phyloP scores from a whole-genome alignment of 2,888 invertebrate genomes.

The Rhagium mordax region DNA sequence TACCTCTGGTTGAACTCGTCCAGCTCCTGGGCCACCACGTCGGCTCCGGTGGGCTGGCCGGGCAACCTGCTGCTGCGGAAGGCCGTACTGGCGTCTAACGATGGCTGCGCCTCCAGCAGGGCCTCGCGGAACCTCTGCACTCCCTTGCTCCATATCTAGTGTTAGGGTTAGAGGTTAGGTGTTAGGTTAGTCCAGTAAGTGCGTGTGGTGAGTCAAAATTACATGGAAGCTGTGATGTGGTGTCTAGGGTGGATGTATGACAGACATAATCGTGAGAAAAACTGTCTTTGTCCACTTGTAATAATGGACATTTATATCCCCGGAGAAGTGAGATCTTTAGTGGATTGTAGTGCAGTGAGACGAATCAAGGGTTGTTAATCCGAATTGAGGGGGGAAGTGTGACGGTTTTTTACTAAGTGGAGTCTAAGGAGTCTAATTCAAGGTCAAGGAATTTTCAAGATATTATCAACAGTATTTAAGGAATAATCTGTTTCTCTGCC shows the following conservation, averaged over 20 bases:
- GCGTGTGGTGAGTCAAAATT: conserved; percentile 53
- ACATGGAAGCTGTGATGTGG: conserved; percentile 50
- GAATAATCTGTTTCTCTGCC: too few species aligned
- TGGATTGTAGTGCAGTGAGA: background rate
- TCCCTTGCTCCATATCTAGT: conserved; percentile 89
- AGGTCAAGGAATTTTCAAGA: too few species aligned
- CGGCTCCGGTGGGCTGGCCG: conserved; percentile 74
- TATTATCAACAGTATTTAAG: too few species aligned
- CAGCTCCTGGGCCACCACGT: conserved; percentile 82
- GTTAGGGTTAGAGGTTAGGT: conserved; percentile 71
- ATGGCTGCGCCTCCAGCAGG: conserved; percentile 87
- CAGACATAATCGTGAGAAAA: conserved; percentile 51
- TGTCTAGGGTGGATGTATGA: conserved; percentile 40
- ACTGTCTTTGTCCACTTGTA: conserved; percentile 13
- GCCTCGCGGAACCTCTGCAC: conserved; percentile 88
- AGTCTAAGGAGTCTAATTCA: too few species aligned
- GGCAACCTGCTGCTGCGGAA: conserved; percentile 66
- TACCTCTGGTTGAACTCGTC: conserved; percentile 87
- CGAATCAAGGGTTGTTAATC: too few species aligned
- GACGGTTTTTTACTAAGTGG: too few species aligned
- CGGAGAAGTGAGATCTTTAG: background rate
- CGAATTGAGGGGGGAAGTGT: too few species aligned
- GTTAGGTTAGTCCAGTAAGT: conserved; percentile 66
- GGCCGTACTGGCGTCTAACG: conserved; percentile 75
- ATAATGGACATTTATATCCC: background rate